A percentile compares a stretch with the other conserved stretches of the same genome.
phyloP scores from a whole-genome alignment of 1,140 invertebrate genomes.

The Paramacrobiotus metropolitanus region DNA sequence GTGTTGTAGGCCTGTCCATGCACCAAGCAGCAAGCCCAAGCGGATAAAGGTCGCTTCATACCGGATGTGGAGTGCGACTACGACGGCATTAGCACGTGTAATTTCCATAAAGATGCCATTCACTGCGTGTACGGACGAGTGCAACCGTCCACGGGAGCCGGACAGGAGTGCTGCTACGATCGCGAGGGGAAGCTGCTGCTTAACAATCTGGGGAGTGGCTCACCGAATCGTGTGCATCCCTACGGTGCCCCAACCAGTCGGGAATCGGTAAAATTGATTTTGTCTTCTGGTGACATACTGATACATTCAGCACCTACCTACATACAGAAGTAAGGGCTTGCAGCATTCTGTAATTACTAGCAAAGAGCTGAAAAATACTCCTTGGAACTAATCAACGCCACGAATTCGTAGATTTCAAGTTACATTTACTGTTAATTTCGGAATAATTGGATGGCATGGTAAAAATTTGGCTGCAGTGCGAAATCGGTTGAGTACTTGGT shows the following conservation, averaged over 20 bases:
- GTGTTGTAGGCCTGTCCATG: conserved; percentile 66
- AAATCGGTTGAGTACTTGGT: no score
- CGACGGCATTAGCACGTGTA: conserved; percentile 65
- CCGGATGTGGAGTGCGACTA: conserved; percentile 74
- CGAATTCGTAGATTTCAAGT: no score
- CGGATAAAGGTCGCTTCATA: conserved; percentile 70
- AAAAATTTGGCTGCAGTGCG: no score
- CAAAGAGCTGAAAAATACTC: no score
- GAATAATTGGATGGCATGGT: no score
- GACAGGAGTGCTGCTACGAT: conserved; percentile 91
- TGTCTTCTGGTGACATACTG: no score
- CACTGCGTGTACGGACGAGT: conserved; percentile 46
- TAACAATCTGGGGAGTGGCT: conserved; percentile 78
- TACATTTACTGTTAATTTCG: no score
- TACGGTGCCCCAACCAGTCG: conserved; percentile 69
- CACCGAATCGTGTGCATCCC: conserved; percentile 61
- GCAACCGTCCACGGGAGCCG: conserved; percentile 36
- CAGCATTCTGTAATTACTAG: no score
- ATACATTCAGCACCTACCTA: no score
- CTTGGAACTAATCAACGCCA: no score
- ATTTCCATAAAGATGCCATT: conserved; percentile 57
- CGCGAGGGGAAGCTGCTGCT: conserved; percentile 64
- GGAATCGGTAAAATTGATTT: conserved; percentile 50
- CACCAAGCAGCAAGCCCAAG: conserved; percentile 58
- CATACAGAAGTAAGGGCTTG: no score